Evolutionary conservation across 1,140 invertebrate genomes (phyloP), one percentile per base, ranked within the genome.

Genomic region (Ylistrum balloti): DNA sequence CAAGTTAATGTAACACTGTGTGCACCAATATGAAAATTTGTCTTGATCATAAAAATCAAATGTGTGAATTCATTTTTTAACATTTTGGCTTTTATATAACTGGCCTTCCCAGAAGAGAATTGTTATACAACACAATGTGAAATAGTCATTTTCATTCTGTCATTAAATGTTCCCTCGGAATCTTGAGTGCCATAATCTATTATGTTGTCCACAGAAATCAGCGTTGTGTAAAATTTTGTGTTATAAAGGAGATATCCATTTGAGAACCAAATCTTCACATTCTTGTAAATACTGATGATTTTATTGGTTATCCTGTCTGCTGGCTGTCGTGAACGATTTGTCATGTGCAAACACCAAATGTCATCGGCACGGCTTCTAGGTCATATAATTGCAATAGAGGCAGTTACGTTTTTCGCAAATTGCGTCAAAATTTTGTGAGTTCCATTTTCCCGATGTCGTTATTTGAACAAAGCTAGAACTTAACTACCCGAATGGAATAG

Each of bases 341-440:
- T 74, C 56, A 74, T 74, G 56, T 74, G 56, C 56, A 74, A 74
- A 74, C 56, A 74, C n/a, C 56, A n/a, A 48, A 48, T 74, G 56
- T 74, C 56, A 74, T 74, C 56, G 17, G 56, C 56, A 74, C 56
- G 22, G 17, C 56, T 74, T 74, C 17, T 74, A 74, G 56, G 56
- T 74, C 56, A 74, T 74, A 74, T 74, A 74, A 74, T 74, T 74
- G 15, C 56, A 74, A 74, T 17, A 74, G 56, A 28, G 56, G 56
- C 56, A 74, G 56, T 74, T 74, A 74, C n/a, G 13, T 74, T 74
- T n/a, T 74, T 74, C 56, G 56, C 56, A 74, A 74, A 74, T 74
- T n/a, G 56, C 28, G 56, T 74, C 22, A 28, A 74, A 74, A 74
- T n/a, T 74, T 28, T 74, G 20, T 11, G 11, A 74, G 56, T 74